These are phyloP conservation scores for western clawed frog (Xenopus tropicalis) DNA, from an alignment of 2,113 vertebrate genomes.

Conservation along the genomic window DNA sequence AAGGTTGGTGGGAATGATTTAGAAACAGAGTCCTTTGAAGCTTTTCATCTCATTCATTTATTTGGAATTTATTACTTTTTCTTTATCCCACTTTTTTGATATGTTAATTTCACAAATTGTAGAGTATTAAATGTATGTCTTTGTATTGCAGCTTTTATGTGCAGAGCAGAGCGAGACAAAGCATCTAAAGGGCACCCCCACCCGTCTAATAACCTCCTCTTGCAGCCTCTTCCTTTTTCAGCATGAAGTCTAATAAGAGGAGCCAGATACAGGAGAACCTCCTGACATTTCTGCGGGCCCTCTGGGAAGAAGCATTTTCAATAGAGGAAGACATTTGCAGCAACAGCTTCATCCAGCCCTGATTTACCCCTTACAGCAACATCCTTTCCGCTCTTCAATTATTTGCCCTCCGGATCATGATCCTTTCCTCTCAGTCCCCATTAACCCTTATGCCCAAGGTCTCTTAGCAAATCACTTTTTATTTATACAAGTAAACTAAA, in stretches of 20 bases:
- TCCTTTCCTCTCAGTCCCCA: background rate
- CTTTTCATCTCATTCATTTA: constrained; percentile 35
- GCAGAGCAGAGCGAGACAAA: constrained; percentile 20
- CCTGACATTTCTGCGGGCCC: background rate
- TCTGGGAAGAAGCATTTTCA: no score
- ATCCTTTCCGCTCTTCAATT: no score
- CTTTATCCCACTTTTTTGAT: constrained; percentile 40
- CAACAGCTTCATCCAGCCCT: background rate
- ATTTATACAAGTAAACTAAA: no score
- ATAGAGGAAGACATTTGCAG: background rate
- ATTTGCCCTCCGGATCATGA: no score
- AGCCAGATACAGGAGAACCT: background rate
- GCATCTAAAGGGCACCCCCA: constrained; percentile 27
- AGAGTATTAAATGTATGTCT: constrained; percentile 31
- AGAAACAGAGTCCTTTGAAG: constrained; percentile 17
- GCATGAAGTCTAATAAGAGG: background rate
- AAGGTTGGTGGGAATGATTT: background rate
- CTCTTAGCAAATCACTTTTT: no score
- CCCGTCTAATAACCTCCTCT: constrained; percentile 27
- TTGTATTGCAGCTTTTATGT: constrained; percentile 37
- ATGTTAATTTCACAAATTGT: constrained; percentile 41
- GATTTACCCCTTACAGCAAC: background rate
- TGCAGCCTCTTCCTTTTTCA: constrained; percentile 3
- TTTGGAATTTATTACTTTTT: constrained; percentile 36
- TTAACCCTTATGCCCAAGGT: no score